Evolutionary conservation across 2,113 vertebrate genomes (phyloP).

Genomic region (Colossoma macropomum): DNA sequence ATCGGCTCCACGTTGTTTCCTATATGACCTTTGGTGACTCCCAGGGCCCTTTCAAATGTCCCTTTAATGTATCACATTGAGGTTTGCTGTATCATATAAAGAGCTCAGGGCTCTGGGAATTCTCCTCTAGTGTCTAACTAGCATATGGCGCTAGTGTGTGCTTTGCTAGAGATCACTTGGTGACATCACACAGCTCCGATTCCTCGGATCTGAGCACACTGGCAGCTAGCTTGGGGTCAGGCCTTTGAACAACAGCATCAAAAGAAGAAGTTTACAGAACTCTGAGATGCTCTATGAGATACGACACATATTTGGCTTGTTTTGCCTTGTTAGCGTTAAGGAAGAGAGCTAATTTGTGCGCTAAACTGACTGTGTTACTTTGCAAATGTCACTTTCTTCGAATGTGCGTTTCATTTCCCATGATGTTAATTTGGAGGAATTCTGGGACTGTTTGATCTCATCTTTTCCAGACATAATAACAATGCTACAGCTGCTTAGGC

Average conservation of each 20-base stretch:
- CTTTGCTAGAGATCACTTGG: not conserved
- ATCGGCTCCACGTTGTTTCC: too few relatives aligned
- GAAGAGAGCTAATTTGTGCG: not conserved
- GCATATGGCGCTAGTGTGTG: not conserved
- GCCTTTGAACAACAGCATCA: conserved; percentile 1
- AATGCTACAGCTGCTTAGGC: not conserved
- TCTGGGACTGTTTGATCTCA: not conserved
- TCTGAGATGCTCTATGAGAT: not conserved
- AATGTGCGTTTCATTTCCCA: not conserved
- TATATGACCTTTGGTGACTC: too few relatives aligned
- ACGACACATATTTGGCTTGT: not conserved
- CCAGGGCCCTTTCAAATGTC: too few relatives aligned
- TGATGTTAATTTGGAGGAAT: not conserved
- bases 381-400: not conserved
- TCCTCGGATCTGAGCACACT: not conserved
- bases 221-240: not conserved
- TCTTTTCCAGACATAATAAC: not conserved
- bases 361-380: not conserved
- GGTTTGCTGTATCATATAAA: too few relatives aligned
- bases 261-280: not conserved
- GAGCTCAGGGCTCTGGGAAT: too few relatives aligned
- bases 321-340: not conserved
- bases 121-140: too few relatives aligned
- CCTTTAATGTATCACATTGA: too few relatives aligned
- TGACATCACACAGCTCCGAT: not conserved